phyloP scores from a whole-genome alignment of 2,888 invertebrate genomes.

The Amphipyra berbera region DNA sequence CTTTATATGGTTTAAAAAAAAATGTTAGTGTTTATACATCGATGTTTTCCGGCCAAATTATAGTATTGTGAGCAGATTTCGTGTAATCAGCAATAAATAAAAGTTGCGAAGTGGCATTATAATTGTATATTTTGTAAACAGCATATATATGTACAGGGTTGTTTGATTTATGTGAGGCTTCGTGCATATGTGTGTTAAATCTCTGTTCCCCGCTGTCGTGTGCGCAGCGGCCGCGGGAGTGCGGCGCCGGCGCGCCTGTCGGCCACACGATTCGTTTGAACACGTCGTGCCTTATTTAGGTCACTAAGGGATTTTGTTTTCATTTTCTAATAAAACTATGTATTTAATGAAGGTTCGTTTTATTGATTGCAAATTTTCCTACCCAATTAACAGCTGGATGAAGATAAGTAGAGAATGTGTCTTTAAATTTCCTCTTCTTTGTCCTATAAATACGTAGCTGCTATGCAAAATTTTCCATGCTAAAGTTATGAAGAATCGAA shows the following conservation, averaged over 20 bases:
- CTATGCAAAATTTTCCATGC: no score
- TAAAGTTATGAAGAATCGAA: no score
- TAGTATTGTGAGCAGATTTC: slow-evolving; percentile 57
- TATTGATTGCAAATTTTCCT: slow-evolving; percentile 27
- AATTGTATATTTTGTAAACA: slow-evolving; percentile 73
- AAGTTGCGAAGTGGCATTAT: slow-evolving; percentile 50
- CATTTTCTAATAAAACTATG: slow-evolving; percentile 88
- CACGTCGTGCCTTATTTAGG: slow-evolving; percentile 88
- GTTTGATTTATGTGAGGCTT: slow-evolving; percentile 56
- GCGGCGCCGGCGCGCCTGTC: slow-evolving; percentile 19
- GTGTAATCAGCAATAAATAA: slow-evolving; percentile 46
- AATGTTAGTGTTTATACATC: slow-evolving; percentile 54
- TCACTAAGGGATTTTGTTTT: slow-evolving; percentile 89
- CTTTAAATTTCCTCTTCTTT: no score
- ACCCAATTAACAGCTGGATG: no score
- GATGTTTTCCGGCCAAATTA: slow-evolving; percentile 70
- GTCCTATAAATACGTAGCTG: no score
- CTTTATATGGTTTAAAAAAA: slow-evolving; percentile 40
- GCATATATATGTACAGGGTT: slow-evolving; percentile 69
- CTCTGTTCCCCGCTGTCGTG: slow-evolving; percentile 46
- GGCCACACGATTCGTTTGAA: slow-evolving; percentile 69
- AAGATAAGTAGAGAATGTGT: no score
- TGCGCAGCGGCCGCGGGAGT: slow-evolving; percentile 27
- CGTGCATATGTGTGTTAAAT: slow-evolving; percentile 61
- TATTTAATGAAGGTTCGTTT: slow-evolving; percentile 74